Evolutionary conservation across 2,797 vertebrate species (phyloP), one percentile per base, ranked within the genome.

Genomic region (Aeoliscus strigatus): DNA sequence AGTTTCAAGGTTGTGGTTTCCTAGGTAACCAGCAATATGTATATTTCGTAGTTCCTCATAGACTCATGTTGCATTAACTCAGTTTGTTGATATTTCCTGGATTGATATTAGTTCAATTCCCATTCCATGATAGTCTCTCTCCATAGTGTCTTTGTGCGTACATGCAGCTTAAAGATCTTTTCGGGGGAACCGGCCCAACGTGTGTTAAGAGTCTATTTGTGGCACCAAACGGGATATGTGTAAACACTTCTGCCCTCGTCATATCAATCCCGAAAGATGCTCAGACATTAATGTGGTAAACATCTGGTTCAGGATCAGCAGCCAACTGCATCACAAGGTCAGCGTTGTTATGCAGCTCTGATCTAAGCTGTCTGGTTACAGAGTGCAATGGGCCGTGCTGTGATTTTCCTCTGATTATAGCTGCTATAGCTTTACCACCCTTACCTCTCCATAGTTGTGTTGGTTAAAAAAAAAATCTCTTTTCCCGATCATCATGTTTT

Each of bases 401-500:
- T 52, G 6, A 8, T 47, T 31, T 50, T 58, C 37, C 23, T 38
- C 37, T 17, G 24, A 30, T 51, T 39, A 39, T 15, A 15, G 8
- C 15, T 55, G 25, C 11, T 49, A 43, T 48, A 45, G 39, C 49
- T 55, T 35, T 52, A 4, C 14, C 35, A 7, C 28, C 30, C 26
- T 24, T 18, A 28, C 18, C 15, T 53, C 51, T 42, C 16, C 11
- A 26, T 32, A 34, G 17, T 26, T 37, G 21, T 37, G 34, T 24
- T 4, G 34, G 4, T 23, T 23, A 23, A 23, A 23, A 23, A 23
- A 23, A 23, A 23, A 8, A 23, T 23, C 9, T 38, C 25, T 25
- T 14, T 25, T 43, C 24, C 25, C 51, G n/a, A 18, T 39, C 57
- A 70, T 70, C 9, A 41, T 65, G 71, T 72, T 55, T 60, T 27